These are phyloP conservation scores for Rhynchonycteris naso DNA, from an alignment of 2,797 vertebrate species.

Conservation along the genomic window DNA sequence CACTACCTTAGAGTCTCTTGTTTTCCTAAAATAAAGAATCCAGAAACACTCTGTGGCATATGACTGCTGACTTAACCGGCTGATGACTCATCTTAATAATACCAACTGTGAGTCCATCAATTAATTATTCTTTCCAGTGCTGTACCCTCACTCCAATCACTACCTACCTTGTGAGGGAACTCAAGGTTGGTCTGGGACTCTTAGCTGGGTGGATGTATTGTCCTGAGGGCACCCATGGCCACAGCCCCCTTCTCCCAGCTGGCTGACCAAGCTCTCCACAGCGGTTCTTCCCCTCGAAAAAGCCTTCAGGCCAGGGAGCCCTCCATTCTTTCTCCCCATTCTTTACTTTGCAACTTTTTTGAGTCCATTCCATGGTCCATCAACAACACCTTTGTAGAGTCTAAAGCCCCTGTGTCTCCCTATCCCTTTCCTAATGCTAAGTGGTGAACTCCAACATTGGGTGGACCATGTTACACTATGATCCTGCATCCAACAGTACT, in stretches of 20 bases:
- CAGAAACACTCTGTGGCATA: background rate
- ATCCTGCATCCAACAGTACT: background rate
- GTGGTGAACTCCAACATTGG: rapidly evolving
- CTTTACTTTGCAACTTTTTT: background rate
- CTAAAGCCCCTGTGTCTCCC: rapidly evolving
- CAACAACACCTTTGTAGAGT: background rate
- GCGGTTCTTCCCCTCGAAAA: background rate
- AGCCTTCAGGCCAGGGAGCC: background rate
- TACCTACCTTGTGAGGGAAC: background rate
- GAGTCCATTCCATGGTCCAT: rapidly evolving
- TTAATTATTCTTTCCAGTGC: background rate
- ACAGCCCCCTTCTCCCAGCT: background rate
- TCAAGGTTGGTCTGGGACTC: background rate
- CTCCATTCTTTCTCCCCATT: background rate
- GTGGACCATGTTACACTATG: rapidly evolving
- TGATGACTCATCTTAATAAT: background rate
- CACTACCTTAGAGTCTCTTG: background rate
- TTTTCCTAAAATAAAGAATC: background rate
- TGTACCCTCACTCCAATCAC: rapidly evolving
- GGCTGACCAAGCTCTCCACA: background rate
- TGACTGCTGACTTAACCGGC: background rate
- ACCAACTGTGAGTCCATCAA: background rate
- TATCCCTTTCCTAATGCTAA: rapidly evolving
- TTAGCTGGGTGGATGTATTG: background rate
- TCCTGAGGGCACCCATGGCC: background rate